Conservation (phyloP, 2,797 vertebrate genomes). For the Zenarchopterus dispar region DNA sequence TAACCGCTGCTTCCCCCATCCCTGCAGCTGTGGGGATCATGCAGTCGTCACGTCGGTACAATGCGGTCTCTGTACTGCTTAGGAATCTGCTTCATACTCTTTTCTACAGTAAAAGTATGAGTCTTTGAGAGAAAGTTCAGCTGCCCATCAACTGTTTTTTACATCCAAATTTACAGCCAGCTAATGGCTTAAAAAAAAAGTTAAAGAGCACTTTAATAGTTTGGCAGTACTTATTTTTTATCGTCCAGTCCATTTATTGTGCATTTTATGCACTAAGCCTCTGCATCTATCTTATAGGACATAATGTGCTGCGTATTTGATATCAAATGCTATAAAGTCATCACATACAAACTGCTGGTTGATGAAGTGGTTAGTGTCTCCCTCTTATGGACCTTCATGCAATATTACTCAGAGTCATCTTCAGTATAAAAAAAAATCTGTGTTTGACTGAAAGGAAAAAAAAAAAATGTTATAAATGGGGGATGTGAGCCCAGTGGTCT, state of each 20-base stretch:
- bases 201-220: slow-evolving; percentile 46
- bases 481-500: slow-evolving; percentile 31
- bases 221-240: slow-evolving; percentile 26
- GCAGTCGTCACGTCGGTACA: slow-evolving; percentile 39
- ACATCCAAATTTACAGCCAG: slow-evolving; percentile 35
- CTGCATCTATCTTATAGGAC: slow-evolving; percentile 25
- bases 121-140: slow-evolving; percentile 24
- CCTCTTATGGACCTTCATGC: slow-evolving; percentile 47
- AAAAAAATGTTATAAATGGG: slow-evolving; percentile 34
- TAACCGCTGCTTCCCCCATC: slow-evolving; percentile 11
- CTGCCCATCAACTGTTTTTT: slow-evolving; percentile 32
- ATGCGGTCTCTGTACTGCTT: slow-evolving; percentile 23
- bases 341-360: slow-evolving; percentile 37
- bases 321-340: slow-evolving; percentile 50
- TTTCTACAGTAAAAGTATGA: slow-evolving; percentile 9
- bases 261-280: slow-evolving; percentile 12
- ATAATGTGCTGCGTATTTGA: slow-evolving; percentile 52
- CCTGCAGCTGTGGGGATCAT: slow-evolving; percentile 43
- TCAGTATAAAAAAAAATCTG: slow-evolving; percentile 9
- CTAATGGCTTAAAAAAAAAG: slow-evolving; percentile 40
- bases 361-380: slow-evolving; percentile 51
- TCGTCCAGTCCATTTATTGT: slow-evolving; percentile 22
- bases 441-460: slow-evolving; percentile 20
- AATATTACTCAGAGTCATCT: slow-evolving; percentile 28
- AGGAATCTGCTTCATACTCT: slow-evolving; percentile 51